Conservation (phyloP, 2,797 vertebrate species). For the Malacoctenus gilli region DNA sequence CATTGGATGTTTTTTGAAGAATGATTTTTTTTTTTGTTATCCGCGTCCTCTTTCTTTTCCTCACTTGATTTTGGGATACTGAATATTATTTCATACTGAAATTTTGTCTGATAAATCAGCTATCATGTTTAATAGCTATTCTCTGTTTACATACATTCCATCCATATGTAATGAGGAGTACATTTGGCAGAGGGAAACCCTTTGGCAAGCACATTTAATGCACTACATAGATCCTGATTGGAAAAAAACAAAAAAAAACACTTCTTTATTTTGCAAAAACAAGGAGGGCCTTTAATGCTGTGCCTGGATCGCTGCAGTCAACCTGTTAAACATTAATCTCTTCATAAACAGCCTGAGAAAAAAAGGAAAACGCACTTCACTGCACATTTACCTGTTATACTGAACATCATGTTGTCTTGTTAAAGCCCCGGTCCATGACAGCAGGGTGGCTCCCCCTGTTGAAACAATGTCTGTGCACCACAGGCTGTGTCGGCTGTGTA, state of each 20-base stretch:
- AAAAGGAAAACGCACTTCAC: background rate
- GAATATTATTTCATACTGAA: too few species aligned
- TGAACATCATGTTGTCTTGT: slow-evolving; percentile 43
- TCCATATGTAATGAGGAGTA: too few species aligned
- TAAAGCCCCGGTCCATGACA: slow-evolving; percentile 44
- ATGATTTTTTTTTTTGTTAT: too few species aligned
- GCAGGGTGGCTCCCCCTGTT: slow-evolving; percentile 44
- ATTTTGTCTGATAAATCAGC: too few species aligned
- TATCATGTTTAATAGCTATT: too few species aligned
- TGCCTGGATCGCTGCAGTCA: slow-evolving; percentile 26
- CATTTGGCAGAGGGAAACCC: too few species aligned
- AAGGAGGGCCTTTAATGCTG: background rate
- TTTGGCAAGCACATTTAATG: too few species aligned
- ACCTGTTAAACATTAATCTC: slow-evolving; percentile 34
- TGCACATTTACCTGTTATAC: slow-evolving; percentile 48
- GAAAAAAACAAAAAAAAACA: background rate
- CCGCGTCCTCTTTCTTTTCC: too few species aligned
- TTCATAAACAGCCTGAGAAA: slow-evolving; percentile 9
- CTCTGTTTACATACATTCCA: too few species aligned
- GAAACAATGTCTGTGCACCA: slow-evolving; percentile 44
- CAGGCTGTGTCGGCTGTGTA: slow-evolving; percentile 20
- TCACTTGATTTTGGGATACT: too few species aligned
- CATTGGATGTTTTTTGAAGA: too few species aligned
- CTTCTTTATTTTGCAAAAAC: background rate
- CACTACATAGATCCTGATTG: too few species aligned